Evolutionary conservation across 2,113 vertebrate species (phyloP), one percentile per base, ranked within the genome.

Genomic region (Macroglossus sobrinus): DNA sequence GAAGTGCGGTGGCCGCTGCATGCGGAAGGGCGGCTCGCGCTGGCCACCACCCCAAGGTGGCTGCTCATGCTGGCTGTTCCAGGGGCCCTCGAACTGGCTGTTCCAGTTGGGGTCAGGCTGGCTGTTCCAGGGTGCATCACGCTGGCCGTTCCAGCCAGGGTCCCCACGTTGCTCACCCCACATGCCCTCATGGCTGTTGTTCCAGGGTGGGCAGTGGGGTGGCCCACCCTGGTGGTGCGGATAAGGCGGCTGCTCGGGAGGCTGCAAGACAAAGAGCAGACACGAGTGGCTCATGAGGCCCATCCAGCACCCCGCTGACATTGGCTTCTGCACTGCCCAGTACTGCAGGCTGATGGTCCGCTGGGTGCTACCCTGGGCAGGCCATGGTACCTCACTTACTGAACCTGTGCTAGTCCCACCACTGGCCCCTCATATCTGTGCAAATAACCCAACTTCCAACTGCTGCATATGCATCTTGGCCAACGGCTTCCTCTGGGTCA

Each of bases 1-100:
- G 98, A 99, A 99, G 98, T 99, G 99, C 3, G 99, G 99, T 0
- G 99, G 99, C 86, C 99, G 99, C 98, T 99, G 99, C 99, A 99
- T 99, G 90, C 99, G 99, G 98, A 99, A 99, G 61, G 99, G 99
- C 0, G 99, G 99, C 97, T 99, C 99, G 50, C 99, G 99, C 78
- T 99, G 99, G 96, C 98, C 98, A 35, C 98, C 99, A 35, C 99
- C 99, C 99, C 99, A 99, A 2, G 99, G 99, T 2, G 99, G 99
- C 95, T 99, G 99, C 7, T 99, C 99, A 0, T 99, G 99, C 98
- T 99, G 99, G 96, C 98, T 99, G 84, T 98, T 99, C 99, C 99
- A 99, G 0, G 99, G 98, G 0, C 98, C 98, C 92, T 99, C 99
- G 3, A 98, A 99, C 97, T 99, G 99, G 99, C 88, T 99, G 98